phyloP scores from a whole-genome alignment of 2,797 vertebrate species.

The Eospalax fontanierii region DNA sequence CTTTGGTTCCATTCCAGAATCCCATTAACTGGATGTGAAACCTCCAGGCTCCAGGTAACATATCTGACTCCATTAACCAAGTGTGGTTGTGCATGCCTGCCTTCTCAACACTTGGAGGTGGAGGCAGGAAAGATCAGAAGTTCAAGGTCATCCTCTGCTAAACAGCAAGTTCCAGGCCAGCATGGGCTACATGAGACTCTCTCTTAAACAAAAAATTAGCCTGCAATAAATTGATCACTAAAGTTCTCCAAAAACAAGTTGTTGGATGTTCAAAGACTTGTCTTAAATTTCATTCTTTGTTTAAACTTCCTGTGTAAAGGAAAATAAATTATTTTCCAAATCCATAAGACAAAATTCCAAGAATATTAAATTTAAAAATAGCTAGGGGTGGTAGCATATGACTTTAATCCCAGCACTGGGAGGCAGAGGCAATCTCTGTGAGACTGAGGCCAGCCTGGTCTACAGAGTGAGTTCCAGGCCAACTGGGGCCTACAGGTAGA shows the following conservation, averaged over 20 bases:
- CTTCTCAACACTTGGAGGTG: neutral
- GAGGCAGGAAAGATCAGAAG: neutral
- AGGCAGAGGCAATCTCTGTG: too few species aligned
- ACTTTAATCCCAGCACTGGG: too few species aligned
- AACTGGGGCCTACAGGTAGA: neutral
- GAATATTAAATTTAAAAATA: neutral
- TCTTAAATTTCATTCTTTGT: slow-evolving; percentile 7
- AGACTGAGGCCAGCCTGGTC: neutral
- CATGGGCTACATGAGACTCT: neutral
- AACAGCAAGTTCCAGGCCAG: neutral
- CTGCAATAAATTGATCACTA: neutral
- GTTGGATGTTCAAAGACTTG: neutral
- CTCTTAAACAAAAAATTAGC: neutral
- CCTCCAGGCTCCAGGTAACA: too few species aligned
- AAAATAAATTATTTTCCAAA: slow-evolving; percentile 16
- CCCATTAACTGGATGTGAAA: neutral
- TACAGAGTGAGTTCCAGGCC: neutral
- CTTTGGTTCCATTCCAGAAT: neutral
- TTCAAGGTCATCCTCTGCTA: neutral
- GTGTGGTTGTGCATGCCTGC: too few species aligned
- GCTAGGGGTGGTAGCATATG: too few species aligned
- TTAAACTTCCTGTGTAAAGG: slow-evolving; percentile 62
- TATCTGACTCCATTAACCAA: too few species aligned
- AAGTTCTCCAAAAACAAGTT: neutral
- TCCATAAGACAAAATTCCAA: neutral